A percentile compares a stretch with the other conserved stretches of the same genome.
These are phyloP conservation scores for Platyura marginata DNA, from an alignment of 1,140 invertebrate species.

Conservation along the genomic window DNA sequence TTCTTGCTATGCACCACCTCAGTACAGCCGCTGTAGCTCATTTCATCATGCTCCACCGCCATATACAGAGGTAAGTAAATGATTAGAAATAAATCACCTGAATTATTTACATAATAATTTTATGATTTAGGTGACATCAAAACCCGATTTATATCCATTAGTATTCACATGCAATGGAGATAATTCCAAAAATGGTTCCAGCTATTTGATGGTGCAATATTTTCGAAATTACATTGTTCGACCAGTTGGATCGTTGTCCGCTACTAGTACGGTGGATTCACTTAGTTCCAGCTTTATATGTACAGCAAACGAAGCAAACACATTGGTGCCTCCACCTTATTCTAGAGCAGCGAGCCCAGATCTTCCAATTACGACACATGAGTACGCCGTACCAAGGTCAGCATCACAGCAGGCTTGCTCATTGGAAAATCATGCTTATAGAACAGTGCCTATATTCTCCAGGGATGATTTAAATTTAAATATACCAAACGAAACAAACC, in stretches of 20 bases:
- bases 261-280: conserved; percentile 62
- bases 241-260: conserved; percentile 50
- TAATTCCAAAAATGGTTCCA: conserved; percentile 40
- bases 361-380: conserved; percentile 15
- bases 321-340: conserved; percentile 59
- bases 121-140: background rate
- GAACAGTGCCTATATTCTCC: background rate
- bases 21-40: conserved; percentile 59
- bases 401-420: conserved; percentile 16
- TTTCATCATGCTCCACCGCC: conserved; percentile 59
- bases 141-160: background rate
- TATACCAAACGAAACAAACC: background rate
- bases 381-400: conserved; percentile 14
- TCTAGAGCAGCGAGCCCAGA: conserved; percentile 56
- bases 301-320: conserved; percentile 62
- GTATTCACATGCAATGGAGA: conserved; percentile 56
- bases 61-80: conserved; percentile 50
- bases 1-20: conserved; percentile 55
- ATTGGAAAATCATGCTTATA: background rate
- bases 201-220: conserved; percentile 64
- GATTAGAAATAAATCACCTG: background rate
- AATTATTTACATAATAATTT: background rate
- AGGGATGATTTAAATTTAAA: background rate
- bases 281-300: conserved; percentile 67
- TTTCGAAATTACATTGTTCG: conserved; percentile 55